These are phyloP conservation scores for Rhopalosiphum nymphaeae DNA, from an alignment of 2,888 invertebrate species.

Conservation along the genomic window DNA sequence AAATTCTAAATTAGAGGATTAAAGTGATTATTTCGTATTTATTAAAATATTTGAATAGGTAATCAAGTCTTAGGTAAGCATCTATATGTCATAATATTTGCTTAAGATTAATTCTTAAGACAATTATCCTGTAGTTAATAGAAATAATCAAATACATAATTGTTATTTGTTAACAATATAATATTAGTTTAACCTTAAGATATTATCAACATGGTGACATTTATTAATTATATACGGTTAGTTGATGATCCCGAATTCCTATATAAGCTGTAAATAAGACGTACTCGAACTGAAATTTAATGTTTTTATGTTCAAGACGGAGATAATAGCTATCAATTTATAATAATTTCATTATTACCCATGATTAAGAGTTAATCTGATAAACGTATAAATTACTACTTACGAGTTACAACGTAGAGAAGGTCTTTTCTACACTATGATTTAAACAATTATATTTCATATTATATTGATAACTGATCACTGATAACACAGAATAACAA, in stretches of 20 bases:
- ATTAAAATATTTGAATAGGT: neutral
- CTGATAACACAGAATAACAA: neutral
- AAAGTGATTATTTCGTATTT: neutral
- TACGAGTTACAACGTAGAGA: neutral
- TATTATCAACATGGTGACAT: neutral
- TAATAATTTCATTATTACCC: neutral
- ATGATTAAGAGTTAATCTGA: neutral
- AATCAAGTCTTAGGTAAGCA: neutral
- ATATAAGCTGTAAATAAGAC: neutral
- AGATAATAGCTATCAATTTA: neutral
- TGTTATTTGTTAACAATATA: neutral
- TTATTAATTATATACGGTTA: neutral
- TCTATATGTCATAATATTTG: neutral
- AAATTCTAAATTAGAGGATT: neutral
- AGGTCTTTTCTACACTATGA: too few species aligned
- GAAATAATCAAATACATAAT: neutral
- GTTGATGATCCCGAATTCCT: neutral
- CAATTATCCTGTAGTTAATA: neutral
- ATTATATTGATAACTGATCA: neutral
- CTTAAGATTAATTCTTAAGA: neutral
- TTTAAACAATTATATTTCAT: neutral
- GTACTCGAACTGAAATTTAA: too few species aligned
- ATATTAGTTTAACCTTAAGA: neutral
- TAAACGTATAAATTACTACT: neutral
- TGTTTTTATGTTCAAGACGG: neutral